These are phyloP conservation scores for Leguminivora glycinivorella DNA, from an alignment of 1,140 invertebrate species.

Conservation along the genomic window DNA sequence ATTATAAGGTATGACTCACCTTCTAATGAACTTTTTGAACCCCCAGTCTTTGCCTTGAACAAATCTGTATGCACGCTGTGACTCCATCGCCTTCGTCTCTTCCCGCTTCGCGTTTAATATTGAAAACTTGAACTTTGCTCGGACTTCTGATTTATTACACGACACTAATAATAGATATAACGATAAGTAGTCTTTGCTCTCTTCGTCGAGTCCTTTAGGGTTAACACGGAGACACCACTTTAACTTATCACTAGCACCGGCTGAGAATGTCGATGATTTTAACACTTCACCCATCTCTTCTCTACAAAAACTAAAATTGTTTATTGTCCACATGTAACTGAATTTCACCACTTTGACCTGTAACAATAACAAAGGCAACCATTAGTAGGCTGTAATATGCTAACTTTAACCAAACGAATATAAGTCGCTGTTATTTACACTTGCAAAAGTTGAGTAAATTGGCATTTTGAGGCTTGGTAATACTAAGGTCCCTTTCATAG, in stretches of 20 bases:
- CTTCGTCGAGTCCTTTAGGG: constrained; percentile 99
- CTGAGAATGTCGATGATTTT: constrained; percentile 99
- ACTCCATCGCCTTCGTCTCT: constrained; percentile 99
- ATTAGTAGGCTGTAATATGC: constrained; percentile 12
- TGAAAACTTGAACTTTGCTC: constrained; percentile 99
- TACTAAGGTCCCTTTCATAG: neutral
- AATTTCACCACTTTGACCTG: constrained; percentile 99
- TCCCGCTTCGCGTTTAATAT: constrained; percentile 99
- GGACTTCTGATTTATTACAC: constrained; percentile 99
- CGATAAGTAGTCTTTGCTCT: constrained; percentile 99
- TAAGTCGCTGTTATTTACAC: neutral
- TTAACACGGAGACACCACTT: constrained; percentile 99
- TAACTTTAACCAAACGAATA: neutral
- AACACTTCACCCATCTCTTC: constrained; percentile 99
- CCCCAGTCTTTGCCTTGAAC: constrained; percentile 99
- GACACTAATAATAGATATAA: constrained; percentile 98
- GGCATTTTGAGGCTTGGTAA: constrained; percentile 1
- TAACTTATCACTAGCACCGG: constrained; percentile 99
- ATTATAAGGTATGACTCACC: constrained; percentile 46
- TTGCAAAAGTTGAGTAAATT: neutral
- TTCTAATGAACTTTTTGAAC: constrained; percentile 99
- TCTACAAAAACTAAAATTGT: constrained; percentile 99
- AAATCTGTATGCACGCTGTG: constrained; percentile 95
- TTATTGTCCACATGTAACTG: constrained; percentile 99
- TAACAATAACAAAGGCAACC: constrained; percentile 57